A percentile compares a stretch with the other conserved stretches of the same genome.
Conservation (phyloP, 2,797 vertebrate species). For the Thunnus albacares region DNA sequence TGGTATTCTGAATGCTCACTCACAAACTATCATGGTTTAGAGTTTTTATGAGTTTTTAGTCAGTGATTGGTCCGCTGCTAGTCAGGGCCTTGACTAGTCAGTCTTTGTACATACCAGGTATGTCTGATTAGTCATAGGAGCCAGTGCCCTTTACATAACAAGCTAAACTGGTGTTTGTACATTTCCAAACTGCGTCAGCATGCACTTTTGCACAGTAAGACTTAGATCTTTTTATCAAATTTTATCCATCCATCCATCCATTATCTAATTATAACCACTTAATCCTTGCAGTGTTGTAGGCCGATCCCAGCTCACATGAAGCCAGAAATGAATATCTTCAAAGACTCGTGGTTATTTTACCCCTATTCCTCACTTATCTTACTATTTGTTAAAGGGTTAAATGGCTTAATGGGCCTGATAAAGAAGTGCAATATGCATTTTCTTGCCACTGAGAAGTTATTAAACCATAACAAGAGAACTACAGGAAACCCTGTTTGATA, state of each 20-base stretch:
- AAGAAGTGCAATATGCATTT: background rate
- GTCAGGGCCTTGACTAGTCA: constrained; percentile 27
- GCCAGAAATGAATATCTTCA: background rate
- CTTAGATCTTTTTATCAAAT: constrained; percentile 14
- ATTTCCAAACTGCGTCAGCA: constrained; percentile 22
- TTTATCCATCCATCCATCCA: background rate
- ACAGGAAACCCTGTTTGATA: constrained; percentile 6
- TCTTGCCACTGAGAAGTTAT: background rate
- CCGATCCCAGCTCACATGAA: background rate
- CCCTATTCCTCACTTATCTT: background rate
- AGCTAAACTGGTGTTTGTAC: constrained; percentile 1
- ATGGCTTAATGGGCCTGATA: background rate
- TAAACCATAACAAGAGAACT: background rate
- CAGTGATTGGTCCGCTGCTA: constrained; percentile 12
- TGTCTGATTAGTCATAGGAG: constrained; percentile 26
- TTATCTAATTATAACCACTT: background rate
- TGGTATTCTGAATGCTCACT: background rate
- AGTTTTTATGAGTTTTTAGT: constrained; percentile 4
- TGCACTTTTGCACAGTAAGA: constrained; percentile 1
- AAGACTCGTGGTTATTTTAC: background rate
- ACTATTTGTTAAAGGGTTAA: background rate
- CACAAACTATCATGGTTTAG: too few species aligned
- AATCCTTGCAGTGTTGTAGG: background rate
- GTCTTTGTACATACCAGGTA: constrained; percentile 20
- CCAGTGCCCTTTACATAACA: constrained; percentile 15